Evolutionary conservation across 2,888 invertebrate species (phyloP).

Genomic region (Lepas anatifera): DNA sequence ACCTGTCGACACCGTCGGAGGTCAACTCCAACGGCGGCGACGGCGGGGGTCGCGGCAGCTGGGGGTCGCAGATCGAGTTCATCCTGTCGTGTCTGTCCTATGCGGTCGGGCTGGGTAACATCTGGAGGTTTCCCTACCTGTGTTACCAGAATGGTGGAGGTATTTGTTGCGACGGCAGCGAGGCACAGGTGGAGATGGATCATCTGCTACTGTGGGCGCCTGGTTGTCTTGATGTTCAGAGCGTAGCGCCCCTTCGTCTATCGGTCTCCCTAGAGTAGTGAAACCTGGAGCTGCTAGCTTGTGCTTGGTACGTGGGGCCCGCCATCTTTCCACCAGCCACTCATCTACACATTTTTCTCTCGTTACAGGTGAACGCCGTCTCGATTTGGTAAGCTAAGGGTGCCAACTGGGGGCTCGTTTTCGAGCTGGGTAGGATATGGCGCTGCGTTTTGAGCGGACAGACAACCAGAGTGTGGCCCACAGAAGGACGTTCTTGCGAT

Average conservation of each 20-base stretch:
- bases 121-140: constrained; percentile 45
- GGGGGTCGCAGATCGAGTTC: constrained; percentile 38
- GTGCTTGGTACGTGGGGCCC: not conserved
- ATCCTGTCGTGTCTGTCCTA: constrained; percentile 41
- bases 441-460: not conserved
- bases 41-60: constrained; percentile 34
- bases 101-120: constrained; percentile 40
- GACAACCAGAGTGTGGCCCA: not conserved
- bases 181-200: constrained; percentile 12
- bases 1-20: constrained; percentile 7
- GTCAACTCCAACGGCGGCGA: constrained; percentile 18
- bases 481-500: constrained; percentile 1
- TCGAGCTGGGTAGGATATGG: not conserved
- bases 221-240: not conserved
- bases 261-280: not conserved
- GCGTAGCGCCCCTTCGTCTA: not conserved
- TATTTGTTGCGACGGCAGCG: constrained; percentile 19
- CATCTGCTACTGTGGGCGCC: constrained; percentile 1
- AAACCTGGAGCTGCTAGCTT: not conserved
- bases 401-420: not conserved
- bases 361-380: constrained; percentile 6
- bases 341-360: not conserved
- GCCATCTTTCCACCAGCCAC: not conserved
- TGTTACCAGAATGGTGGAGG: constrained; percentile 34
- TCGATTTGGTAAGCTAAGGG: constrained; percentile 9